Conservation (phyloP, 2,113 vertebrate genomes). For the Albula goreensis region DNA sequence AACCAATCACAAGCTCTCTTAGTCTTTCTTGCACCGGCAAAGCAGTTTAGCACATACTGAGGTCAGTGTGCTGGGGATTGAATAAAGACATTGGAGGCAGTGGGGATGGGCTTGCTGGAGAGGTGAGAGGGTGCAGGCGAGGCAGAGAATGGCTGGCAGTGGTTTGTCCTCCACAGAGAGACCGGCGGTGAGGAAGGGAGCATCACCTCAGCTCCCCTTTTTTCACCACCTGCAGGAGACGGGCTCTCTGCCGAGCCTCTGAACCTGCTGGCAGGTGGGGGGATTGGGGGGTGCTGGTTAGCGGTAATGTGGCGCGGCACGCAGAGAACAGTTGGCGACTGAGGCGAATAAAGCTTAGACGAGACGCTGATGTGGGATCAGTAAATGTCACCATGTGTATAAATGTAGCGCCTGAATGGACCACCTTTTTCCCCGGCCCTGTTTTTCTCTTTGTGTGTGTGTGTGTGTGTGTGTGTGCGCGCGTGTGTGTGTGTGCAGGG, state of each 20-base stretch:
- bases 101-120: too few relatives aligned
- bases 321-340: not conserved
- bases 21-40: too few relatives aligned
- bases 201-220: not conserved
- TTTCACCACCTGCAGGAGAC: not conserved
- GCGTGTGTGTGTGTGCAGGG: too few relatives aligned
- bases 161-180: not conserved
- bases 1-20: too few relatives aligned
- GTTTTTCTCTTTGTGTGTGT: not conserved
- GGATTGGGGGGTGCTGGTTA: not conserved
- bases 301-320: not conserved
- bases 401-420: not conserved
- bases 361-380: not conserved
- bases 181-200: not conserved
- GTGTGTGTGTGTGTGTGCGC: not conserved
- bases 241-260: not conserved
- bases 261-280: not conserved
- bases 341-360: not conserved
- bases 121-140: too few relatives aligned
- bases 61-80: too few relatives aligned
- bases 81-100: too few relatives aligned
- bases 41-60: too few relatives aligned
- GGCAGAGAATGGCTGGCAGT: too few relatives aligned
- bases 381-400: constrained; percentile 6
- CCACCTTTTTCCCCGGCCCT: not conserved